Base-by-base conservation (phyloP, 2,113 vertebrate genomes). In the Paracanthobrama guichenoti region DNA sequence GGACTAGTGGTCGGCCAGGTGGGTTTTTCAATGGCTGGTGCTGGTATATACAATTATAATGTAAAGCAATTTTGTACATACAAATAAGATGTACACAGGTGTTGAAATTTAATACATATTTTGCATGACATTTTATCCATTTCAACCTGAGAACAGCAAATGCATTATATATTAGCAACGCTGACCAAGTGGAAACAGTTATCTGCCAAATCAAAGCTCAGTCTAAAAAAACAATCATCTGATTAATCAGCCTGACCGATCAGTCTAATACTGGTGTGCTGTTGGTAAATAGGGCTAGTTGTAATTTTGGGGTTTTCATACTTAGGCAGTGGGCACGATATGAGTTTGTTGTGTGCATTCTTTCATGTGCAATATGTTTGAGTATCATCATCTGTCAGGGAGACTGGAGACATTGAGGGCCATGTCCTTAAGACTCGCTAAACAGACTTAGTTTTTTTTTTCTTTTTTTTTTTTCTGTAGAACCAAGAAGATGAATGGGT, bases 401-500 rank as follows among this genome's bases (percentile, higher is more conserved):
- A 74, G n/a, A 31, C 26, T 66, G 26, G 62, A 66, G 66, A 69
- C 20, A 69, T 42, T 69, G 4, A 69, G 20, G 66, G 66, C 22
- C 9, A 22, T 69, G 31, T 69, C 66, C 20, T 69, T 69, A 69
- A 35, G 74, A 35, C 48, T 22, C 18, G 0, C 11, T 75, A 10
- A 82, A 14, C 9, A n/a, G 3, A 24, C 31, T 55, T 84, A 22
- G 59, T 3, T 28, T 48, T 3, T 53, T 26, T 88, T 35, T 35
- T n/a, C n/a, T 82, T 2, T 84, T 46, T 35, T 18, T 82, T 2
- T 85, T 62, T 86, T 85, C 57, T 53, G 0, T 83, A 99, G 98
- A 87, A 95, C 95, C 77, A 99, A 99, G 94, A 99, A 98, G 94
- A 97, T 99, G 96, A 99, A 99, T 88, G 98, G 98, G 93, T 97